A percentile compares a stretch with the other conserved stretches of the same genome.
phyloP scores from a whole-genome alignment of 2,888 invertebrate species.

The Oscheius onirici region DNA sequence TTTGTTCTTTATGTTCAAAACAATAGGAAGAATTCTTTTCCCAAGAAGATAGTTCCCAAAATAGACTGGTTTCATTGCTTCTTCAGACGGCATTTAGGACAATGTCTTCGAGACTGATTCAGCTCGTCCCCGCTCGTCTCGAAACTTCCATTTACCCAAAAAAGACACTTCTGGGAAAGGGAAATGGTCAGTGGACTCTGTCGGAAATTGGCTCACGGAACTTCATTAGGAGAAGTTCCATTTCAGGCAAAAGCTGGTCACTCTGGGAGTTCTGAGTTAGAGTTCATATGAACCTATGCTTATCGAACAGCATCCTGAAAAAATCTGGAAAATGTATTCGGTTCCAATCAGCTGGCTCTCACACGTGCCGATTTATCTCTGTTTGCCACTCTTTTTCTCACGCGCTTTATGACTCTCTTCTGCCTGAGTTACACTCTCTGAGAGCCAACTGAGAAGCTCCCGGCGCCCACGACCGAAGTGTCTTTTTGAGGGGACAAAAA shows the following conservation, averaged over 20 bases:
- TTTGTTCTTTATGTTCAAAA: not conserved
- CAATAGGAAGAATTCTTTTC: too few relatives aligned
- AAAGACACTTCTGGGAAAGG: not conserved
- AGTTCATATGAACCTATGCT: too few relatives aligned
- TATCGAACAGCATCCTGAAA: too few relatives aligned
- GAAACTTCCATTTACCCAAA: not conserved
- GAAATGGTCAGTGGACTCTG: not conserved
- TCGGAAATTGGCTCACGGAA: not conserved
- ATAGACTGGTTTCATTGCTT: too few relatives aligned
- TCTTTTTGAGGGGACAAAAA: not conserved
- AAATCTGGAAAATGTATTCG: not conserved
- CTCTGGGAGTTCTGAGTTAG: too few relatives aligned
- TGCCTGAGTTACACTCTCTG: slow-evolving; percentile 23
- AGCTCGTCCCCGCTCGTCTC: not conserved
- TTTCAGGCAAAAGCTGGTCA: not conserved
- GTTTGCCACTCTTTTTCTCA: slow-evolving; percentile 29
- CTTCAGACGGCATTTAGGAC: too few relatives aligned
- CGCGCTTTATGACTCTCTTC: slow-evolving; percentile 28
- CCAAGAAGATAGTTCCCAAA: too few relatives aligned
- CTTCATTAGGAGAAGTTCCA: not conserved
- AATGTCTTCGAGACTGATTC: not conserved
- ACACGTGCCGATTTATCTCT: slow-evolving; percentile 31
- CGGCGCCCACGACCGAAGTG: not conserved
- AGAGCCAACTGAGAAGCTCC: not conserved
- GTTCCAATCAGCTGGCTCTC: slow-evolving; percentile 22